Evolutionary conservation across 1,140 invertebrate species (phyloP), one percentile per base, ranked within the genome.

Genomic region (Colletes gigas): DNA sequence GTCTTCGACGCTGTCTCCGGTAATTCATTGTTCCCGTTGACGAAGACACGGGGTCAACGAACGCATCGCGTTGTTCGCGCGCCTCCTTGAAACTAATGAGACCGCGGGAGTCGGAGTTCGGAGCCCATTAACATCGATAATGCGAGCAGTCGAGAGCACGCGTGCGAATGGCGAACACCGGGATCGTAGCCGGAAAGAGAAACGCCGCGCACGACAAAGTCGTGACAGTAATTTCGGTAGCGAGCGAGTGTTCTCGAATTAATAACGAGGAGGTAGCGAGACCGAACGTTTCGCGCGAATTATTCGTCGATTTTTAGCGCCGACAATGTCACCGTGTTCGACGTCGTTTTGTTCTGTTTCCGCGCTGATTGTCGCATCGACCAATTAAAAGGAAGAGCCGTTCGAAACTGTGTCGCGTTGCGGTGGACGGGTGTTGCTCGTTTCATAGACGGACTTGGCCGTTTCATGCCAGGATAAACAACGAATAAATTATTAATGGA

Each of bases 61-160:
- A 73, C 71, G 71, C 71, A 62, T 73, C 71, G 10, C 44, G 57
- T 3, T 47, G 44, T 47, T 6, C 44, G 44, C 44, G 44, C 44
- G 44, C 57, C 71, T 73, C 21, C 71, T 73, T 73, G 57, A 50
- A 73, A 73, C 57, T 73, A 73, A 73, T 73, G 71, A 73, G 71
- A 73, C 71, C 62, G 21, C 71, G 50, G 30, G 30, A 50, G 71
- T 62, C 57, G 71, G 10, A 47, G 44, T n/a, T n/a, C 62, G 19
- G 57, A 39, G 57, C 19, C 71, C 41, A 50, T 62, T 62, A 72
- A 19, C 71, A 73, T 73, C 44, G 12, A 73, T 15, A 59, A 73
- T 62, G 30, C 19, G 9, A 12, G 41, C 12, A 57, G 41, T 72
- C 17, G 44, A 62, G 6, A 30, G 59, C 21, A 21, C 44, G 44